Evolutionary conservation across 2,888 invertebrate species (phyloP).

Genomic region (Cordylochernes scorpioides): DNA sequence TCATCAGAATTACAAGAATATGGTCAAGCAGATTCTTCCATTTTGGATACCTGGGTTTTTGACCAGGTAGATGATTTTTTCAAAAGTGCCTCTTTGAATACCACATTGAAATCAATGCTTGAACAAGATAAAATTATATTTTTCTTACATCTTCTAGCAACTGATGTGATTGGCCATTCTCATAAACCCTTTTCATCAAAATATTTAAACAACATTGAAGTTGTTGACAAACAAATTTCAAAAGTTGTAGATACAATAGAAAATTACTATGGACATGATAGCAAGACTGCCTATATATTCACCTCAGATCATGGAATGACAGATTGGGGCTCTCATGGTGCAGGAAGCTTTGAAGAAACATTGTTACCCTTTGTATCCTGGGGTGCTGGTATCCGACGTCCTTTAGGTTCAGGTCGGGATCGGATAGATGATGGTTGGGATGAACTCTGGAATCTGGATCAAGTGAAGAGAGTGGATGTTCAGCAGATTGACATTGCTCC

Average conservation of each 20-base stretch:
- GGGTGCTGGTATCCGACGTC: conserved; percentile 53
- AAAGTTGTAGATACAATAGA: conserved; percentile 39
- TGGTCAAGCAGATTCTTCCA: conserved; percentile 29
- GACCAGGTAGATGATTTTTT: conserved; percentile 32
- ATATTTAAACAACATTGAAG: conserved; percentile 45
- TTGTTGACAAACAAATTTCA: conserved; percentile 47
- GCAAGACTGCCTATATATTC: conserved; percentile 55
- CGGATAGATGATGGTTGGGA: conserved; percentile 13
- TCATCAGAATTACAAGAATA: conserved; percentile 47
- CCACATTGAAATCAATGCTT: conserved; percentile 17
- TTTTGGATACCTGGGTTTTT: conserved; percentile 76
- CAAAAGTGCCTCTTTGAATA: conserved; percentile 16
- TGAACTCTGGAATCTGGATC: conserved; percentile 17
- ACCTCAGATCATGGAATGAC: conserved; percentile 99
- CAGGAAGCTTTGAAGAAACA: conserved; percentile 65
- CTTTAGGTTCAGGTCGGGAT: conserved; percentile 14
- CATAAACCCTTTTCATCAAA: conserved; percentile 67
- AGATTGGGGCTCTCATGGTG: conserved; percentile 90
- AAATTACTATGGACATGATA: conserved; percentile 40
- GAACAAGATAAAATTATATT: conserved; percentile 32
- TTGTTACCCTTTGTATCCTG: conserved; percentile 73
- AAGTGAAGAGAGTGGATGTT: conserved; percentile 28
- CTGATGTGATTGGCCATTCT: conserved; percentile 82
- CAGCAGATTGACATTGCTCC: conserved; percentile 80
- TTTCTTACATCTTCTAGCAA: conserved; percentile 73